Conservation (phyloP, 2,113 vertebrate species). For the Hyperopisus bebe region DNA sequence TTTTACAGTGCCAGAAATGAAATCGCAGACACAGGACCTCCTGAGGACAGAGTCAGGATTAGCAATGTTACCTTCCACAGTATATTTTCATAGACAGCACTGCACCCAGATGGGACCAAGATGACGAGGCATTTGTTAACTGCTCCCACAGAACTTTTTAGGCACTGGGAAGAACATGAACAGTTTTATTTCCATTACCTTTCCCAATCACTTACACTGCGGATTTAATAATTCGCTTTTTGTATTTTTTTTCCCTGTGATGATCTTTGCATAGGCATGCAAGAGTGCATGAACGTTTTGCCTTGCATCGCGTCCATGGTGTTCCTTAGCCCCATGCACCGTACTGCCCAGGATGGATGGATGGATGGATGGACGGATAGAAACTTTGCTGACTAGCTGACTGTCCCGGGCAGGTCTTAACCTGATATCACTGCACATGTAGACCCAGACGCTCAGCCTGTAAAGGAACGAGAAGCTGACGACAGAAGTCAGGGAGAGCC, state of each 20-base stretch:
- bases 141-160: background rate
- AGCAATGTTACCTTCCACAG: background rate
- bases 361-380: background rate
- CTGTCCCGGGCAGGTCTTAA: background rate
- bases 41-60: background rate
- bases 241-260: background rate
- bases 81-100: background rate
- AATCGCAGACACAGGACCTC: background rate
- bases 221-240: background rate
- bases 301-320: background rate
- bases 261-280: constrained; percentile 9
- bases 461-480: background rate
- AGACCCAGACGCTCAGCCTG: background rate
- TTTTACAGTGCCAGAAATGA: background rate
- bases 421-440: background rate
- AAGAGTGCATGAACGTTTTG: constrained; percentile 26
- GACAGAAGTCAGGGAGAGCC: background rate
- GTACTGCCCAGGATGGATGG: background rate
- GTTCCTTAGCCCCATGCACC: background rate
- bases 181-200: background rate
- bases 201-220: background rate
- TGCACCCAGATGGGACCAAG: background rate
- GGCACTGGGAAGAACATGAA: background rate
- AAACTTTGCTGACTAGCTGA: constrained; percentile 24
- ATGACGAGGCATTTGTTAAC: background rate